phyloP scores from a whole-genome alignment of 2,888 invertebrate species.

The Scaptomyza flava region DNA sequence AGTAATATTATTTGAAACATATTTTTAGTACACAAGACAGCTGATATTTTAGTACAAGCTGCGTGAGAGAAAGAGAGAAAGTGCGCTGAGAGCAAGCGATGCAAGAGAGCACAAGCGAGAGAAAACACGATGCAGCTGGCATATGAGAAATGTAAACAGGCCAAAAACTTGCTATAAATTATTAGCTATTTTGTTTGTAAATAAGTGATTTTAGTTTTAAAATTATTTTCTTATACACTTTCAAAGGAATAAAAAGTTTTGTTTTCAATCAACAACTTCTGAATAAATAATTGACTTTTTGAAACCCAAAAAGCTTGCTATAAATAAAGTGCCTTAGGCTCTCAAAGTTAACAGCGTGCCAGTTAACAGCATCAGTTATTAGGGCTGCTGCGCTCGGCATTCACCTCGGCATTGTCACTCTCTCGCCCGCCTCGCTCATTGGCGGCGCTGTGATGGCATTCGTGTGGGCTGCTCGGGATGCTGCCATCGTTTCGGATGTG shows the following conservation, averaged over 20 bases:
- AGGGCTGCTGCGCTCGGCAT: slow-evolving; percentile 54
- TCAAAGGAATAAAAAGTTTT: not conserved
- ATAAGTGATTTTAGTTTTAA: not conserved
- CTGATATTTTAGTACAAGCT: slow-evolving; percentile 70
- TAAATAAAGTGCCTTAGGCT: slow-evolving; percentile 22
- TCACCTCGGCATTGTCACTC: slow-evolving; percentile 37
- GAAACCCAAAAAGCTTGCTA: slow-evolving; percentile 41
- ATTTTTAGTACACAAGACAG: slow-evolving; percentile 61
- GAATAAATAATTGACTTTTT: not conserved
- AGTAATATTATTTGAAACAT: not conserved
- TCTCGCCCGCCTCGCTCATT: slow-evolving; percentile 51
- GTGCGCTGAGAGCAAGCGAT: slow-evolving; percentile 5
- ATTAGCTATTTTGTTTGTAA: not conserved
- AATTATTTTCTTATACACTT: not conserved
- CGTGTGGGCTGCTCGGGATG: slow-evolving; percentile 55
- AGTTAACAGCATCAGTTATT: slow-evolving; percentile 33
- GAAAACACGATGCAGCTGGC: slow-evolving; percentile 26
- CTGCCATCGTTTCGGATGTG: slow-evolving; percentile 46
- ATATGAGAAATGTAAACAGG: slow-evolving; percentile 65
- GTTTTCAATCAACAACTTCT: too few relatives aligned
- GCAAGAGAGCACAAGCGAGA: slow-evolving; percentile 6
- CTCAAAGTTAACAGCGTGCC: slow-evolving; percentile 21
- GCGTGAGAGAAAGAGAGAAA: slow-evolving; percentile 25
- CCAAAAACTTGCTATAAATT: slow-evolving; percentile 60
- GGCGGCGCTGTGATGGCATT: slow-evolving; percentile 35